Base-by-base conservation (phyloP, 2,113 vertebrate species). In the Echinops telfairi region DNA sequence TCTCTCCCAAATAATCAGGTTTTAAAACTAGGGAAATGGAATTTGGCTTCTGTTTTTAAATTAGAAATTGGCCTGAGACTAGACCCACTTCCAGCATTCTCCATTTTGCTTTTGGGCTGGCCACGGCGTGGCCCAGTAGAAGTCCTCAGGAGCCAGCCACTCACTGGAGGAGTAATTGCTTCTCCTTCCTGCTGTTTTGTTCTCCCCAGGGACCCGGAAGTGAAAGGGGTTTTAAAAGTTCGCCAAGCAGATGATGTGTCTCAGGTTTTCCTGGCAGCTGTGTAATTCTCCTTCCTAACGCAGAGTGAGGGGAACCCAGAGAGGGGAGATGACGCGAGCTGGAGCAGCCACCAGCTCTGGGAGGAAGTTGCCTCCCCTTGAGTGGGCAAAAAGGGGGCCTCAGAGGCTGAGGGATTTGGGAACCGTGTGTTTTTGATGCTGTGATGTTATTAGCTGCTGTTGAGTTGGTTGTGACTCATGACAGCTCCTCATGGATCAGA, bases 121-220 rank as follows among this genome's bases (percentile, higher is more conserved):
- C 70, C 60, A 43, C 70, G 86, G 78, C 38, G n/a, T 25, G 53
- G 90, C 19, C 66, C 81, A 47, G 3, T n/a, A 22, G 47, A 80
- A 15, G 62, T 86, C 66, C 92, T 93, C 86, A 89, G 22, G 62
- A 91, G 78, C 77, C 14, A 47, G 80, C 86, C 83, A 86, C 23
- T 20, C 83, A 86, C 23, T 17, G 40, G n/a, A 70, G 53, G 90
- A 93, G 36, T 93, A 83, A 84, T 80, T 86, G 57, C 80, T 92
- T 95, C 95, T 83, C 82, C 83, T 22, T 88, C 75, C 62, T 75
- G 75, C n/a, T 78, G 43, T 85, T 89, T 57, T 93, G 58, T 93
- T 86, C 90, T 93, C 1, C 0, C 89, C 87, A 78, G 90, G 94
- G 66, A 78, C 53, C 76, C 79, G 76, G 38, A 64, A 86, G 17